Evolutionary conservation across 1,140 invertebrate species (phyloP), one percentile per base, ranked within the genome.

Genomic region (Neuroterus valhalla): DNA sequence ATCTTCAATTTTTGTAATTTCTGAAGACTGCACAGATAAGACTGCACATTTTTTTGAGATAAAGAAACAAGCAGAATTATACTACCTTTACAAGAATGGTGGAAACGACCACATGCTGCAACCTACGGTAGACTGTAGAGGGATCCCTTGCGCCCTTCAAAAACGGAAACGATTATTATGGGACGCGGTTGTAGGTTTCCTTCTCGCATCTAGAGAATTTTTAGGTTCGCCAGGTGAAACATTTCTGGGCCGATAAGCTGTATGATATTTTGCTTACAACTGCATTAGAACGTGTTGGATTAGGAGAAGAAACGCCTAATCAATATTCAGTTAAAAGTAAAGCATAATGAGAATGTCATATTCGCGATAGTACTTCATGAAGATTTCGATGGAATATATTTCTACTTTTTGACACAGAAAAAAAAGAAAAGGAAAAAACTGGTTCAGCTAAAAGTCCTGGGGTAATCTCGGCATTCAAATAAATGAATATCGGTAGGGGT

Each of bases 121-220:
- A 62, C 31, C 55, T 26, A 38, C 31, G 55, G n/a, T n/a, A 62
- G 50, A 38, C 31, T 23, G n/a, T n/a, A 62, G 55, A 31, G 21
- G 55, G 55, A 26, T 62, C 46, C 46, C 46, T 48, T 48, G 55
- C 23, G 55, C 55, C 55, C 55, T 62, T 62, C 55, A 62, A 62
- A 62, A 62, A 62, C 55, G 55, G 55, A 62, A 62, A 62, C 26
- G 55, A 62, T 62, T 62, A 62, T 62, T 62, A 62, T 62, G 26
- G n/a, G 55, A 62, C 55, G 55, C 55, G 55, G 55, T 31, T 62
- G 55, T 26, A 31, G 23, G 55, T 62, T 62, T 55, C 19, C 3
- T 62, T 15, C 55, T 31, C n/a, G 3, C 23, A n/a, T 62, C 15
- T 15, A 8, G 31, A 31, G 0, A 62, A 2, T 62, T 62, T 15